Percentiles rank a stretch among this genome's conserved stretches.
phyloP scores from a whole-genome alignment of 1,140 invertebrate genomes.

The Zaprionus ghesquierei region DNA sequence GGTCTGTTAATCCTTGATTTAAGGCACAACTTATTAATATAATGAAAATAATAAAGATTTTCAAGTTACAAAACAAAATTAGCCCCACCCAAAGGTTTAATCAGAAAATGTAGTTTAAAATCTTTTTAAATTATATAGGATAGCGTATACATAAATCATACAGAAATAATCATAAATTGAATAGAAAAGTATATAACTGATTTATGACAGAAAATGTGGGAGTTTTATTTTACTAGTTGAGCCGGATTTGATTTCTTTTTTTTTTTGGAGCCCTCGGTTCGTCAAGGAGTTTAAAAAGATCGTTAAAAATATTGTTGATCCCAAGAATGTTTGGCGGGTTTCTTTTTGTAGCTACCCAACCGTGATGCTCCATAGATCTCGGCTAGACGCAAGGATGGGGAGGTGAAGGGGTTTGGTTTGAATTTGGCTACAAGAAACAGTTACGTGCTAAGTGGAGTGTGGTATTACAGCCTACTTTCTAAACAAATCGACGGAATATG shows the following conservation, averaged over 20 bases:
- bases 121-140: not conserved
- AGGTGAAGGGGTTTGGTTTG: not conserved
- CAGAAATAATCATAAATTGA: not conserved
- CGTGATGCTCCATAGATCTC: not conserved
- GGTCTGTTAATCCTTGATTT: no score
- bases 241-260: not conserved
- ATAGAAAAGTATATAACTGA: not conserved
- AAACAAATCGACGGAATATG: constrained; percentile 62
- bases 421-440: constrained; percentile 25
- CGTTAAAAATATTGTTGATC: not conserved
- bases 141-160: not conserved
- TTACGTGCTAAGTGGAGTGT: constrained; percentile 5
- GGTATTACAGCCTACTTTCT: constrained; percentile 30
- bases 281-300: not conserved
- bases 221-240: not conserved
- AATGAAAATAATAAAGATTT: no score
- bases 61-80: no score
- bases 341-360: no score
- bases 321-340: not conserved
- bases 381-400: not conserved
- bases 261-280: not conserved
- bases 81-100: not conserved
- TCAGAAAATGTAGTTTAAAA: not conserved
- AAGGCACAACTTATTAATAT: no score
- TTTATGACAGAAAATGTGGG: not conserved